Evolutionary conservation across 1,140 invertebrate species (phyloP).

Genomic region (Drosophila mayri): DNA sequence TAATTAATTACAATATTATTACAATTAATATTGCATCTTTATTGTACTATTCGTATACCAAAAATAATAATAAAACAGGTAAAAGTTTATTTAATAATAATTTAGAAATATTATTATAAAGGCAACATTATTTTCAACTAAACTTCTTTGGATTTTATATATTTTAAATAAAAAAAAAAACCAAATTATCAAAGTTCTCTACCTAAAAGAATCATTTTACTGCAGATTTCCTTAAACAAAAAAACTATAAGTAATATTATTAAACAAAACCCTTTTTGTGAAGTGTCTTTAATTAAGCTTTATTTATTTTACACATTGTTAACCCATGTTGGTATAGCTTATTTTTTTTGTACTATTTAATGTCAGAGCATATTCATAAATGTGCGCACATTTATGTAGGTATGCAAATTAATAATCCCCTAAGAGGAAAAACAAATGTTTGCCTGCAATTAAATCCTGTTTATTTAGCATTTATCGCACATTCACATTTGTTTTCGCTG

Average conservation of each 20-base stretch:
- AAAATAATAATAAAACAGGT: background rate
- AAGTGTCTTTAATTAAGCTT: background rate
- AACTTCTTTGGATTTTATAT: too few relatives aligned
- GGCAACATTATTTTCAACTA: too few relatives aligned
- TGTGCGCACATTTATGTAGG: slow-evolving; percentile 6
- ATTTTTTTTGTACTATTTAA: slow-evolving; percentile 9
- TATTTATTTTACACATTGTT: background rate
- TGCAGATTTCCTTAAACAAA: too few relatives aligned
- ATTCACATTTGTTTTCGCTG: slow-evolving; percentile 18
- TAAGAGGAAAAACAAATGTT: slow-evolving; percentile 48
- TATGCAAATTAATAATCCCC: slow-evolving; percentile 43
- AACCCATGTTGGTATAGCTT: background rate
- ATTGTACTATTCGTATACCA: slow-evolving; percentile 8
- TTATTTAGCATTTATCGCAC: slow-evolving; percentile 42
- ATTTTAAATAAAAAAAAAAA: too few relatives aligned
- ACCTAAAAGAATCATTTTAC: too few relatives aligned
- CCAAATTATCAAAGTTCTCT: too few relatives aligned
- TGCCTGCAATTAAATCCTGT: slow-evolving; percentile 52
- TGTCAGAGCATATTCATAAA: slow-evolving; percentile 4
- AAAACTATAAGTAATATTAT: too few relatives aligned
- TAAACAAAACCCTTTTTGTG: background rate
- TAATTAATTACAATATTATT: background rate
- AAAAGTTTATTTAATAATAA: background rate
- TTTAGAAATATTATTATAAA: too few relatives aligned
- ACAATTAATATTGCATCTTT: background rate